Base-by-base conservation (phyloP, 1,140 invertebrate species). In the Cotesia chilonis region DNA sequence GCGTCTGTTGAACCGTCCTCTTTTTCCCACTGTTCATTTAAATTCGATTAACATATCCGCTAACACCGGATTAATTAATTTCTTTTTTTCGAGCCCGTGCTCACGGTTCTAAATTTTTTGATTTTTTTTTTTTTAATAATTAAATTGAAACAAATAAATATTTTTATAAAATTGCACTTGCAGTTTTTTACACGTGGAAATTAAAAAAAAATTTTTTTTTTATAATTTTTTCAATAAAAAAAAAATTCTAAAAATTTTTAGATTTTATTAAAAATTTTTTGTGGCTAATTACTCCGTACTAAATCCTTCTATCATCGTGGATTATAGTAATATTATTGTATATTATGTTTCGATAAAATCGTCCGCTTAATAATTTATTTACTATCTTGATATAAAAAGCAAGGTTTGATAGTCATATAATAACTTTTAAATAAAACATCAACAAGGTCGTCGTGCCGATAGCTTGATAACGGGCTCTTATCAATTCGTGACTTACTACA, bases 391-490 rank as follows among this genome's bases (percentile, higher is more conserved):
- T 60, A 41, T 55, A 14, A 14, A 55, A 55, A 55, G 12, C 17
- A n/a, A n/a, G 54, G 4, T 55, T 55, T 55, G n/a, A 64, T 64
- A 41, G 4, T 64, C n/a, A 1, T 38, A 41, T 17, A 47, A 47
- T 47, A 47, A 47, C 6, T 47, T 47, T 47, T 7, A 37, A 7
- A 37, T n/a, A 37, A 64, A 64, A 64, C 37, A n/a, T 64, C 61
- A 12, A 41, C 61, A 64, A 64, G 61, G 61, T 64, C 37, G 28
- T 64, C 61, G 61, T 64, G 41, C 65, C 65, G 65, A 55, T 51
- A 68, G 54, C 12, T 55, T 47, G 41, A 68, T 52, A 51, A 57
- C 63, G 37, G 28, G 4, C 51, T 68, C 38, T 66, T 66, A 66
- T 51, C 47, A 66, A 28, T 66, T 20, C 38, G 47, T 52, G 38